Evolutionary conservation across 2,797 vertebrate genomes (phyloP).

Genomic region (Phrynocephalus guinanensis): DNA sequence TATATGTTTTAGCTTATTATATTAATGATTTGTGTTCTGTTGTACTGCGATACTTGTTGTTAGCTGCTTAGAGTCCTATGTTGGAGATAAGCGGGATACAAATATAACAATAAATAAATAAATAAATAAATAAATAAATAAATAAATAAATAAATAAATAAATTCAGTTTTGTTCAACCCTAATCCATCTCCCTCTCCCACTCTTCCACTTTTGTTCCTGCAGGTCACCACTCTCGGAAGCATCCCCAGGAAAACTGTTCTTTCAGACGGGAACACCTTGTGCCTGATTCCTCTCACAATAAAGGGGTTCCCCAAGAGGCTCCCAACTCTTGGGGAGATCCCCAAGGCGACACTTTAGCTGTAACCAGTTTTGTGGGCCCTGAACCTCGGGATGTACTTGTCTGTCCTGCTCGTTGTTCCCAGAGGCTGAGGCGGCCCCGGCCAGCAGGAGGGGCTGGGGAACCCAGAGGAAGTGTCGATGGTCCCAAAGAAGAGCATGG

Average conservation of each 20-base stretch:
- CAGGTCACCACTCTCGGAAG: conserved; percentile 33
- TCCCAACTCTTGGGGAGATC: conserved; percentile 22
- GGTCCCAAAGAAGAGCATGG: conserved; percentile 25
- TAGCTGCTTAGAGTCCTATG: no score
- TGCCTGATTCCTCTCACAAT: conserved; percentile 23
- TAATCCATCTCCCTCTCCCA: neutral
- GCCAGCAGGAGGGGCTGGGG: conserved; percentile 20
- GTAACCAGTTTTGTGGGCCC: conserved; percentile 45
- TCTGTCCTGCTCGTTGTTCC: conserved; percentile 35
- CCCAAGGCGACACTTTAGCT: conserved; percentile 28
- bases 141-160: no score
- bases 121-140: no score
- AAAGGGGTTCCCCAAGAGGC: conserved; percentile 8
- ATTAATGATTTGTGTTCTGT: no score
- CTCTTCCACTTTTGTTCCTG: neutral
- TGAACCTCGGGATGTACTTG: conserved; percentile 35
- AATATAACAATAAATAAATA: no score
- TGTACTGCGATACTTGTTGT: no score
- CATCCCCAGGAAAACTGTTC: conserved; percentile 36
- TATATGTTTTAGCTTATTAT: no score
- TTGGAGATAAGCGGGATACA: no score
- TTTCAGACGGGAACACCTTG: conserved; percentile 16
- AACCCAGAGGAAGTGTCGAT: neutral
- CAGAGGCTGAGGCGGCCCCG: conserved; percentile 24
- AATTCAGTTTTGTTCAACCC: neutral